Evolutionary conservation across 2,888 invertebrate genomes (phyloP), one percentile per base, ranked within the genome.

Genomic region (Pachydiplax longipennis): DNA sequence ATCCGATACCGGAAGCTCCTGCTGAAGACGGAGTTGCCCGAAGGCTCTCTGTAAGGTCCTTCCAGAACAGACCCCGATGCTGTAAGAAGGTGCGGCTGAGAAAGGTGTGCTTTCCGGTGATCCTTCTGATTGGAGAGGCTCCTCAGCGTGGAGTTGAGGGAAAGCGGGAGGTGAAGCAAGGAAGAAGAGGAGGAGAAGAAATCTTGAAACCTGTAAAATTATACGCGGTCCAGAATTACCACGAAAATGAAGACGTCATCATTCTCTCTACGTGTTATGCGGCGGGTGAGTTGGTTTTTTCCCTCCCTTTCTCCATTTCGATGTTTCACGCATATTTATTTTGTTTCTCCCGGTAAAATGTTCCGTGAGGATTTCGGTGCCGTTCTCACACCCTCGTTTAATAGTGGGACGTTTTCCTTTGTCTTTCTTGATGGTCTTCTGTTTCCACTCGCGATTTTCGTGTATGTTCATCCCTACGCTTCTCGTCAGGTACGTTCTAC

Each of bases 231-330:
- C 92, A 92, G 92, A 91, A 92, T 92, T 92, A 91, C 92, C 92
- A 92, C 92, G 92, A 96, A 95, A 93, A 97, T 97, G 97, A 97
- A 97, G 96, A 96, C 97, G 80, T 96, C 97, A 90, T 97, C 97
- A 93, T 97, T 97, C 93, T 97, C 97, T 35, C 95, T 97, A 90
- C 96, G 97, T 92, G 97, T 97, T 93, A 97, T 97, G 97, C 95
- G 97, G 94, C 95, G 97, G 96, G 97, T 97, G 94, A 96, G 97
- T 95, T 92, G 2, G 18, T 1, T 10, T 10, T 22, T 18, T 61
- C 44, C 44, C 8, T 5, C 10, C 37, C 12, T 18, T 58, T 15
- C 25, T 83, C 83, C 6, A 13, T 25, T 53, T 82, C 0, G 53
- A 2, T 53, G 15, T 53, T 53, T 18, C 5, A 53, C 53, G 15